Evolutionary conservation across 2,113 vertebrate genomes (phyloP).

Genomic region (Apistogramma diplotaenia): DNA sequence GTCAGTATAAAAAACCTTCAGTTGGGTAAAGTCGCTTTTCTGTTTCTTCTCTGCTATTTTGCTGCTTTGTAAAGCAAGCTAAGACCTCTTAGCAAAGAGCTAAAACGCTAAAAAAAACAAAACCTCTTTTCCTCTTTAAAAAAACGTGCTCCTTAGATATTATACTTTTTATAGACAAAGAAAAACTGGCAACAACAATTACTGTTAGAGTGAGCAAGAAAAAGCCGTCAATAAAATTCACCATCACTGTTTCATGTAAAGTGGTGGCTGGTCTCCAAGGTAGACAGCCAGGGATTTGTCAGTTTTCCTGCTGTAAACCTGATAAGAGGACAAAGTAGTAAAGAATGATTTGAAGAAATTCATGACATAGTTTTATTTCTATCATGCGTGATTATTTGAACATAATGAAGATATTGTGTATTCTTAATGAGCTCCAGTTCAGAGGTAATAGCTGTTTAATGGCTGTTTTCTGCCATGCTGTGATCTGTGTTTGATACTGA

Average conservation of each 20-base stretch:
- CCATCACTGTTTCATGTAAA: background rate
- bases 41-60: background rate
- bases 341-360: background rate
- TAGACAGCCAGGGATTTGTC: background rate
- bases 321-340: background rate
- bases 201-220: background rate
- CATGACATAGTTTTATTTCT: background rate
- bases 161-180: background rate
- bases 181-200: background rate
- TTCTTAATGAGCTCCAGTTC: conserved; percentile 23
- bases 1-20: fast-evolving
- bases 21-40: background rate
- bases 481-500: conserved; percentile 40
- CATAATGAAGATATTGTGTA: conserved; percentile 26
- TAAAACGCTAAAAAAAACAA: background rate
- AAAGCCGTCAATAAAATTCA: background rate
- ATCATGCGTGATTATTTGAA: conserved; percentile 5
- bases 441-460: conserved; percentile 57
- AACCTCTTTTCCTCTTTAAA: background rate
- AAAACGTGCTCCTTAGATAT: background rate
- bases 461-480: conserved; percentile 42
- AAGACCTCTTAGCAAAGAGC: background rate
- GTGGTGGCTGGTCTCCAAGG: background rate
- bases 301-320: background rate
- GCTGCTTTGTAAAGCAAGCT: background rate